Base-by-base conservation (phyloP, 2,797 vertebrate species). In the Chrysocyon brachyurus region DNA sequence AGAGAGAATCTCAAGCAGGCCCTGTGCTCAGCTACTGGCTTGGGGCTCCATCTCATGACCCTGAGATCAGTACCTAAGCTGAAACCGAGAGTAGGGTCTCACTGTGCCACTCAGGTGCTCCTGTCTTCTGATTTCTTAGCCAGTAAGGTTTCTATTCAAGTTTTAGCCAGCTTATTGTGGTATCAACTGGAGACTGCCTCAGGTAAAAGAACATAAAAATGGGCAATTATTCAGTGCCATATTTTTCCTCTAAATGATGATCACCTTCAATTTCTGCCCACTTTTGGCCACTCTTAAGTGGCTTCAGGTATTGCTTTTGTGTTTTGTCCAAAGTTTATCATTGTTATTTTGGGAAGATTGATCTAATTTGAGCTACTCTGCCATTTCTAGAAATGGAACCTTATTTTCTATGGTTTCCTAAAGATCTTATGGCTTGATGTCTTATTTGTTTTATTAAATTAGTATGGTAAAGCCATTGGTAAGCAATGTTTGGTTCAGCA, bases 81-180 rank as follows among this genome's bases (percentile, higher is more conserved):
- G 2, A 68, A 68, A 19, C n/a, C 66, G 11, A 68, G 66, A 68
- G 10, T 68, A 0, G 4, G n/a, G n/a, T 68, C 66, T 19, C 17
- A 68, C 9, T 68, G n/a, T 68, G 66, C n/a, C 66, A 68, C 16
- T n/a, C n/a, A 3, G n/a, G 66, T n/a, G 33, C 66, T n/a, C n/a
- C 94, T 93, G 40, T 82, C 72, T 84, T 84, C 26, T 88, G 66
- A 12, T 82, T 91, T 57, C 26, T 96, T 87, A 88, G 70, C 40
- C 14, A 56, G 28, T 36, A 72, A 68, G 26, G 22, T 93, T 91
- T 96, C 83, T 93, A 19, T 49, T 90, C 16, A 68, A 12, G 22
- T 88, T 56, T 86, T 96, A 84, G 56, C 8, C 8, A 28, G n/a
- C 49, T 82, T 82, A 46, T 82, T 75, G 11, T 90, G 64, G 21